Evolutionary conservation across 2,797 vertebrate species (phyloP).

Genomic region (Jordanella pulchra): DNA sequence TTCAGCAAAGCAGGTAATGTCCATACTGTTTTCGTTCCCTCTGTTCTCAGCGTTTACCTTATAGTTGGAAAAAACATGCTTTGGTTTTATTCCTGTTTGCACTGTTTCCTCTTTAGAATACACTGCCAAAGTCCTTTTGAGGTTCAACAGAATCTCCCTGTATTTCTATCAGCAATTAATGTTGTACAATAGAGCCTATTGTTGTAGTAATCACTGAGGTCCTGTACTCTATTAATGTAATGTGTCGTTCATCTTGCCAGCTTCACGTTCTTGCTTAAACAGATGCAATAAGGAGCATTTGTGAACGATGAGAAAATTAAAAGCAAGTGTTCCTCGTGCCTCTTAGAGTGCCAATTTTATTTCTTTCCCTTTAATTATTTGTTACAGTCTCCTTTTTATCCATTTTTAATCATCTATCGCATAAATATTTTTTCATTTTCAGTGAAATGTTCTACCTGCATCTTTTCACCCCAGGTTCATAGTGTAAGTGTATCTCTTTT

Average conservation of each 20-base stretch:
- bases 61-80: constrained; percentile 2
- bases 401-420: constrained; percentile 41
- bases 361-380: constrained; percentile 13
- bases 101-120: constrained; percentile 8
- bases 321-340: constrained; percentile 43
- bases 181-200: constrained; percentile 64
- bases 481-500: constrained; percentile 3
- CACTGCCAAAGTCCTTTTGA: constrained; percentile 1
- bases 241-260: constrained; percentile 63
- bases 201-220: constrained; percentile 62
- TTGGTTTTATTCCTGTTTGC: not conserved
- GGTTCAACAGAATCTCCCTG: constrained; percentile 34
- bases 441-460: constrained; percentile 8
- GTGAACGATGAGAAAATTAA: constrained; percentile 69
- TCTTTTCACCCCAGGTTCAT: constrained; percentile 34
- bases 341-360: constrained; percentile 30
- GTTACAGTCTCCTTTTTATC: constrained; percentile 31
- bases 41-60: constrained; percentile 3
- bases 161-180: constrained; percentile 63
- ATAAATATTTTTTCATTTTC: constrained; percentile 42
- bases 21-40: constrained; percentile 27
- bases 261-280: constrained; percentile 58
- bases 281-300: constrained; percentile 70
- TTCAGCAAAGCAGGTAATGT: constrained; percentile 40
- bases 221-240: constrained; percentile 68